Base-by-base conservation (phyloP, 2,888 invertebrate species). In the Mimas tiliae region DNA sequence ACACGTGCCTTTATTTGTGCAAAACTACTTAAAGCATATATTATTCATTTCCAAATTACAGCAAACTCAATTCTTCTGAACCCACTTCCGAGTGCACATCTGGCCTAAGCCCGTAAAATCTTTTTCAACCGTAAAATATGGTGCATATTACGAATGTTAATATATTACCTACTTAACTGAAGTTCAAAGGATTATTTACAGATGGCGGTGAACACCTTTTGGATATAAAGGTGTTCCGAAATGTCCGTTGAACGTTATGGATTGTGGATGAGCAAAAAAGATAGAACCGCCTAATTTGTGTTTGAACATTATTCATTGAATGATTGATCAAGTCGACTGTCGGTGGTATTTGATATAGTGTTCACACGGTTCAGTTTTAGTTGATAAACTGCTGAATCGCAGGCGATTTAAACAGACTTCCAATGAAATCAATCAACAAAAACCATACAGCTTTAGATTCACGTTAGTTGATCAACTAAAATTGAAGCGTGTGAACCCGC, bases 191-290 rank as follows among this genome's bases (percentile, higher is more conserved):
- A 87, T 89, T 89, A 86, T 77, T 74, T 69, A 83, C 90, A 90
- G 91, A 90, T 91, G 90, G 72, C 78, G 65, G 64, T 47, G 73
- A 71, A 80, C 90, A 90, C 90, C 89, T 90, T 89, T 74, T 67
- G 65, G 58, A 2, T 58, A 21, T 47, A 74, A 77, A 79, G 78
- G 80, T 80, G 78, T 68, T 65, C 64, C 63, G 68, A 67, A 64
- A 64, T 42, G 63, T 58, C 19, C 58, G 55, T 53, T 55, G 55
- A 19, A 19, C 58, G 38, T 9, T 58, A 58, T 58, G 45, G 50
- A 58, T 47, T 65, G 55, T 68, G 47, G 38, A 38, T 38, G 68
- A 70, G 64, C 71, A 66, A 55, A 55, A 55, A 52, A 38, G 12
- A 19, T 50, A 6, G 48, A 58, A 11, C 19, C n/a, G 55, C 19